Conservation (phyloP, 2,113 vertebrate species). For the Syrmaticus mikado region DNA sequence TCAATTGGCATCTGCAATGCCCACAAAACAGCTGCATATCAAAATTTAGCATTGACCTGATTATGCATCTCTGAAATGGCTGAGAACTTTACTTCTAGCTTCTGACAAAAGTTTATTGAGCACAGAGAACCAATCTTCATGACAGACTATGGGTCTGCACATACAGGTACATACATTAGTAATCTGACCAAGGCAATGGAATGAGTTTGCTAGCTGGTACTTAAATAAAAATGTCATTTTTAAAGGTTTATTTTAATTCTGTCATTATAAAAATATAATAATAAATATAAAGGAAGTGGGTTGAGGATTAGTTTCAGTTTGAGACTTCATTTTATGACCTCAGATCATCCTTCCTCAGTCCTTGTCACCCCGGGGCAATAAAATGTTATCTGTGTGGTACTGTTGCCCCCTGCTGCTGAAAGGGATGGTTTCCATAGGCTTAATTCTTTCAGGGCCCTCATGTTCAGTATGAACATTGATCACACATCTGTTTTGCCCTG, state of each 20-base stretch:
- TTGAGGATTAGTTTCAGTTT: neutral
- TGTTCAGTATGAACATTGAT: too few species aligned
- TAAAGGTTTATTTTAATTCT: neutral
- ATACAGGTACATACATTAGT: neutral
- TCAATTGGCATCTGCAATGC: slow-evolving; percentile 20
- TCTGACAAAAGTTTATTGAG: neutral
- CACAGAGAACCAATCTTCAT: neutral
- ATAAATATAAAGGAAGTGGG: neutral
- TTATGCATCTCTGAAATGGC: neutral
- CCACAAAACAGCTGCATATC: neutral
- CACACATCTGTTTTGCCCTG: neutral
- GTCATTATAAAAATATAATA: neutral
- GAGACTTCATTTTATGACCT: fast-evolving
- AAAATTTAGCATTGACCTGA: neutral
- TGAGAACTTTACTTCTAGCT: neutral
- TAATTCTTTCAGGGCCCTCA: neutral
- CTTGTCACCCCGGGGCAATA: neutral
- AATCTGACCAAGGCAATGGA: neutral
- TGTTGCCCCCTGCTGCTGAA: neutral
- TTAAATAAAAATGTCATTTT: neutral
- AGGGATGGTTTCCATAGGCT: neutral
- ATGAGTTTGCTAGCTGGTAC: neutral
- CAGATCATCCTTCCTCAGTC: neutral
- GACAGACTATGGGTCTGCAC: neutral
- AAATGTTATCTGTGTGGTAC: too few species aligned